A percentile compares a stretch with the other conserved stretches of the same genome.
Conservation (phyloP, 2,113 vertebrate species). For the Chaetura pelagica region DNA sequence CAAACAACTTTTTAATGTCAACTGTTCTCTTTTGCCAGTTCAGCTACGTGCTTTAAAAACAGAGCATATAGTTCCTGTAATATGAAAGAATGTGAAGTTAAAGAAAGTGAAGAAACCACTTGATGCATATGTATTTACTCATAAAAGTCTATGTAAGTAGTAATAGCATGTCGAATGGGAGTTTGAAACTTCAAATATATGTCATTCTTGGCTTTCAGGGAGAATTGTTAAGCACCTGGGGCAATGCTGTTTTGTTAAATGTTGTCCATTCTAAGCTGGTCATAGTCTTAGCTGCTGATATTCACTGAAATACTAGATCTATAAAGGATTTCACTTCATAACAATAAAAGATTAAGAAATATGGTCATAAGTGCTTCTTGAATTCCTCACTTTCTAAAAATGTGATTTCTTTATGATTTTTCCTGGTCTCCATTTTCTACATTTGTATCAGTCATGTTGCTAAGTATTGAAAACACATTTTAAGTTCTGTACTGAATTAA, state of each 20-base stretch:
- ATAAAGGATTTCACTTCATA: conserved; percentile 1
- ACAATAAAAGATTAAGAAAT: background rate
- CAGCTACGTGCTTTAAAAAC: background rate
- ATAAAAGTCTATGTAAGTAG: background rate
- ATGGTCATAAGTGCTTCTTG: background rate
- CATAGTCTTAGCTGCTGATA: background rate
- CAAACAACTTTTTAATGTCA: background rate
- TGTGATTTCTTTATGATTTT: background rate
- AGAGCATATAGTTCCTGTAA: background rate
- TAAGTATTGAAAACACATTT: background rate
- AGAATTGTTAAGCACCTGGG: background rate
- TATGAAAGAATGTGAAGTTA: background rate
- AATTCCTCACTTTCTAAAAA: background rate
- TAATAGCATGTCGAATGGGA: background rate
- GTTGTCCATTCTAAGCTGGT: background rate
- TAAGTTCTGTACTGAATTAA: background rate
- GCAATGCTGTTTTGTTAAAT: background rate
- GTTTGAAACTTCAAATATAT: background rate
- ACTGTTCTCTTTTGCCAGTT: background rate
- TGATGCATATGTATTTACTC: background rate
- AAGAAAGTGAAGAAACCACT: background rate
- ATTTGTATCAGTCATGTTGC: background rate
- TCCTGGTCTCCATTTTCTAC: background rate
- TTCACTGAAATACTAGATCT: conserved; percentile 6
- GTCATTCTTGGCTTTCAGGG: background rate